Evolutionary conservation across 1,140 invertebrate species (phyloP), one percentile per base, ranked within the genome.

Genomic region (Metopolophium dirhodum): DNA sequence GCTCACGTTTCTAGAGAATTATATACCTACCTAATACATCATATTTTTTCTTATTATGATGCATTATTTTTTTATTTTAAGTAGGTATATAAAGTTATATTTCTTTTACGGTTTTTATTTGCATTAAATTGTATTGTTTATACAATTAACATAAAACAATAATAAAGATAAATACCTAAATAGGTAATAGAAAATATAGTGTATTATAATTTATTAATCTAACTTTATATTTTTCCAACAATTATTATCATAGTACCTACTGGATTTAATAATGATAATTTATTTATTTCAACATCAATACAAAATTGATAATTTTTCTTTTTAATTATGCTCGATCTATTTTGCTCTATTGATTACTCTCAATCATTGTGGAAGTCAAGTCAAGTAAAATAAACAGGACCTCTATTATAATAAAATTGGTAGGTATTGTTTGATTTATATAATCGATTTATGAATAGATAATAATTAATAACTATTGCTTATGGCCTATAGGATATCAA

Each of bases 91-190:
- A 23, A 83, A 83, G 22, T 22, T 83, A 41, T 41, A 83, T 37
- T 83, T 83, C 0, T 83, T 83, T 41, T 35, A 22, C 82, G 30
- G 37, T 23, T 37, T 37, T 83, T 83, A 83, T 83, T 41, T 83
- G 18, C 8, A 83, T 37, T 83, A 41, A 8, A 83, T 83, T 83
- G 9, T 83, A 83, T 83, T 41, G 37, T 83, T 83, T 83, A 83
- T 35, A 83, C 22, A 83, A 83, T 83, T 83, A 83, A 83, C 82
- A 83, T 83, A 83, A 37, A 82, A 37, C 77, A 37, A 82, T 82
- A 82, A 82, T 23, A 83, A 22, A 41, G n/a, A 83, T 41, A 83
- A 23, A 83, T 0, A 41, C 23, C 22, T 83, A 41, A 41, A 37
- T 68, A 68, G 7, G 14, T 77, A 83, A 41, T 41, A 41, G 35